phyloP scores from a whole-genome alignment of 2,113 vertebrate species.

The Carettochelys insculpta region DNA sequence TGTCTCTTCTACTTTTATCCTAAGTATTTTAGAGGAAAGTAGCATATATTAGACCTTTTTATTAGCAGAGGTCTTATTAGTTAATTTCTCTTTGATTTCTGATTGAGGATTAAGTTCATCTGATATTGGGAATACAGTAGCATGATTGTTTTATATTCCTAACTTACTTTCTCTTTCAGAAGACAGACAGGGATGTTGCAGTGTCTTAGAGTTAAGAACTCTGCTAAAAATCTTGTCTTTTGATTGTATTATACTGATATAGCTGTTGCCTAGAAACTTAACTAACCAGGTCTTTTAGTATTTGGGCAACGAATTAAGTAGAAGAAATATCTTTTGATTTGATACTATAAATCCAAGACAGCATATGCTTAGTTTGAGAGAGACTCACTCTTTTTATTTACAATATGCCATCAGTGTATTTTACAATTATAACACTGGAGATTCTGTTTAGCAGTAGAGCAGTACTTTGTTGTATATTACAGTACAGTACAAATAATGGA shows the following conservation, averaged over 20 bases:
- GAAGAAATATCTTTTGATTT: constrained; percentile 55
- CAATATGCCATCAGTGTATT: neutral
- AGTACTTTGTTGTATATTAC: neutral
- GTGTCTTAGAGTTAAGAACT: neutral
- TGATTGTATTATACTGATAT: constrained; percentile 63
- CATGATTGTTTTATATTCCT: constrained; percentile 57
- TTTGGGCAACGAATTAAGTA: constrained; percentile 71
- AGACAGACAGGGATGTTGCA: no score
- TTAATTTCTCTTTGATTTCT: constrained; percentile 58
- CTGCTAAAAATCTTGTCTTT: constrained; percentile 61
- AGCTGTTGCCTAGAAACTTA: constrained; percentile 61
- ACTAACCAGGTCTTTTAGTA: constrained; percentile 69
- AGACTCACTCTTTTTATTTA: constrained; percentile 44
- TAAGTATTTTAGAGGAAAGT: constrained; percentile 26
- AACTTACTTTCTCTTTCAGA: constrained; percentile 42
- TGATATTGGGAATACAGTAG: constrained; percentile 39
- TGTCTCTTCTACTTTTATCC: constrained; percentile 21
- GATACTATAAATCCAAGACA: constrained; percentile 41
- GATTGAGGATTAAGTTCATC: constrained; percentile 28
- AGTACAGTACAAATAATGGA: no score
- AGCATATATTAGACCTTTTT: constrained; percentile 20
- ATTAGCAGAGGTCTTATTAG: constrained; percentile 24
- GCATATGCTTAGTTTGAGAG: constrained; percentile 20
- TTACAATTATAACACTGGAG: constrained; percentile 36
- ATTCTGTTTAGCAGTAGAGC: constrained; percentile 5